phyloP scores from a whole-genome alignment of 1,140 invertebrate genomes.

The Cherax destructor region DNA sequence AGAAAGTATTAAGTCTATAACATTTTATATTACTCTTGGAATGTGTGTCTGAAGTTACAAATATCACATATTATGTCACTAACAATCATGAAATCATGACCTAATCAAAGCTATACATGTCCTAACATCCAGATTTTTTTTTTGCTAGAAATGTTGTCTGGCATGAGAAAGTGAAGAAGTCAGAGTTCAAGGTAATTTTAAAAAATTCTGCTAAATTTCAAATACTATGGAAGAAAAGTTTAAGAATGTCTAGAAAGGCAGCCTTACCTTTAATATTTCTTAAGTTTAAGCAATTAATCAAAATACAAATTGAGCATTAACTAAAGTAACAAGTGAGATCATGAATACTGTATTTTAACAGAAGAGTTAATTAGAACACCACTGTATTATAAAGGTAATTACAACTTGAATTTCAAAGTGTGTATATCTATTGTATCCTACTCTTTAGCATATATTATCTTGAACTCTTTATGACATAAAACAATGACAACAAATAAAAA shows the following conservation, averaged over 20 bases:
- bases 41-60: slow-evolving; percentile 31
- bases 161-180: background rate
- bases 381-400: background rate
- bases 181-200: background rate
- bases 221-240: background rate
- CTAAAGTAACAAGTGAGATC: background rate
- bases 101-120: slow-evolving; percentile 7
- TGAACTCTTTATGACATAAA: slow-evolving; percentile 1
- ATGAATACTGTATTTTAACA: background rate
- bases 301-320: background rate
- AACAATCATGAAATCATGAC: slow-evolving; percentile 19
- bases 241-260: no score
- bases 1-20: slow-evolving; percentile 17
- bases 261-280: background rate
- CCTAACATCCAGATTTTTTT: background rate
- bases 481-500: background rate
- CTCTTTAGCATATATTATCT: background rate
- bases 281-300: background rate
- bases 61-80: slow-evolving; percentile 13
- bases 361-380: background rate
- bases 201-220: background rate
- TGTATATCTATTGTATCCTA: background rate
- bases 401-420: background rate
- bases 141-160: background rate
- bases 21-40: slow-evolving; percentile 20